A percentile compares a stretch with the other conserved stretches of the same genome.
phyloP scores from a whole-genome alignment of 1,140 invertebrate genomes.

The Cydia splendana region DNA sequence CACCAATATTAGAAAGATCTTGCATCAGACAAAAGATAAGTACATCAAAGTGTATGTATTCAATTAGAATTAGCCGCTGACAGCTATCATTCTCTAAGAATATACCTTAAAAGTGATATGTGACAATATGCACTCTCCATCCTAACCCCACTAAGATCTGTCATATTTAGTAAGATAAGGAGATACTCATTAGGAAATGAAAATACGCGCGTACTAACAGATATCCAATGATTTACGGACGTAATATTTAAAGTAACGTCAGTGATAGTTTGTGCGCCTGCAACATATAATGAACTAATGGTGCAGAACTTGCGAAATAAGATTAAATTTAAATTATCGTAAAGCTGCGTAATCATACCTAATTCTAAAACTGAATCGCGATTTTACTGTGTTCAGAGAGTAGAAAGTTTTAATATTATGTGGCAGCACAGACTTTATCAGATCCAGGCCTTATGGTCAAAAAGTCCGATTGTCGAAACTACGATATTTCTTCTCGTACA shows the following conservation, averaged over 20 bases:
- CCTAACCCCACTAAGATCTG: constrained; percentile 17
- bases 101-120: constrained; percentile 30
- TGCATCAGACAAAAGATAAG: not conserved
- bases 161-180: not conserved
- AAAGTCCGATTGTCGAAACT: not conserved
- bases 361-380: constrained; percentile 23
- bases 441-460: not conserved
- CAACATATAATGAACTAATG: not conserved
- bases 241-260: constrained; percentile 10
- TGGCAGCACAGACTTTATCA: not conserved
- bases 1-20: too few relatives aligned
- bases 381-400: not conserved
- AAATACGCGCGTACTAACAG: not conserved
- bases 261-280: constrained; percentile 22
- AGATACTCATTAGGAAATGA: not conserved
- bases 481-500: not conserved
- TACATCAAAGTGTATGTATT: not conserved
- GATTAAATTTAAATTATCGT: constrained; percentile 21
- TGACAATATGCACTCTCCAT: constrained; percentile 15
- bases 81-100: constrained; percentile 14
- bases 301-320: constrained; percentile 31
- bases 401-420: constrained; percentile 2
- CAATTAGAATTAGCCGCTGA: not conserved
- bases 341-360: constrained; percentile 10
- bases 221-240: not conserved